Base-by-base conservation (phyloP, 2,797 vertebrate genomes). In the Sebastes minor region DNA sequence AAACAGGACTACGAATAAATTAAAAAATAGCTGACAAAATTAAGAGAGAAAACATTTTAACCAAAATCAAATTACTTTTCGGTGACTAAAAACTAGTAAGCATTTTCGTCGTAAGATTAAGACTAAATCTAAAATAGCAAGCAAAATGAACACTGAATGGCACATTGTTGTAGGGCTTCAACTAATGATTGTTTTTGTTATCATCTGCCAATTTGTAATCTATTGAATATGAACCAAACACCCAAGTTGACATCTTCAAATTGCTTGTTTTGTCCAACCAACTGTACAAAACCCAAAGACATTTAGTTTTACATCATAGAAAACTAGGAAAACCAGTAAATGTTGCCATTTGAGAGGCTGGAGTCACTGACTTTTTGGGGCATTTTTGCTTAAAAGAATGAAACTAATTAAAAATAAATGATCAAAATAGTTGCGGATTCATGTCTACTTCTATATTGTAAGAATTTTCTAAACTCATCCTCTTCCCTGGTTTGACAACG, bases 341-440 rank as follows among this genome's bases (percentile, higher is more conserved):
- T 22, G n/a, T 16, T 32, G 2, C 27, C 2, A 59, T 32, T 62
- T 42, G 0, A 14, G n/a, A 38, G 20, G 13, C 9, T 13, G 22
- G 2, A n/a, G 2, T 0, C 14, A 16, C 2, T 1, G 11, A 16
- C 2, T 8, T 14, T 42, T 62, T 38, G 2, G 20, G 2, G 4
- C 18, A 42, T 5, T 55, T 57, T n/a, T 49, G 27, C 22, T 13
- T 53, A n/a, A n/a, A 9, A 22, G n/a, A 25, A 22, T 12, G 9
- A 30, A 33, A 3, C 14, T 42, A 1, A 35, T 28, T 2, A n/a
- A 8, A 32, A 23, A 55, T 12, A 0, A 0, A 10, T 1, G 3
- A 27, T 23, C 23, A 27, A 56, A 49, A 53, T 22, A 57, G 2
- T 27, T 12, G 11, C 22, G 1, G 13, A 63, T 52, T 28, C 13